Percentiles rank a stretch among this genome's conserved stretches.
Evolutionary conservation across 2,113 vertebrate genomes (phyloP).

Genomic region (Bos javanicus): DNA sequence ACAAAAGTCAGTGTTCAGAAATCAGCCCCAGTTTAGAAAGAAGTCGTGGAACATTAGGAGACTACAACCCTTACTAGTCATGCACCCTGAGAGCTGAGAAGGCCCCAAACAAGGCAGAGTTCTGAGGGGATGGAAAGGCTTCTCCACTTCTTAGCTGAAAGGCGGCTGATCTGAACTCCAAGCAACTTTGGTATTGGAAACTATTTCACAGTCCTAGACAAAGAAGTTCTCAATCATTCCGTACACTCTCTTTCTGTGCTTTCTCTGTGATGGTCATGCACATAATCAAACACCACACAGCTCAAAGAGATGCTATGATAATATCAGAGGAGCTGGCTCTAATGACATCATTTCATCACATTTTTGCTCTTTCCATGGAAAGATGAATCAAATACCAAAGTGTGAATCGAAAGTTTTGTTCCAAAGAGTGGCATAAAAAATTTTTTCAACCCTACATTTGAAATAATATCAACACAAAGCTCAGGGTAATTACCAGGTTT

Average conservation of each 20-base stretch:
- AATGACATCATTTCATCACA: slow-evolving; percentile 3
- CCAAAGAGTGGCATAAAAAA: background rate
- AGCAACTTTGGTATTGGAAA: slow-evolving; percentile 32
- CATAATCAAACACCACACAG: background rate
- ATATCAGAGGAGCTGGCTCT: background rate
- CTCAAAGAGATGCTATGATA: background rate
- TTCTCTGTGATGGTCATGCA: background rate
- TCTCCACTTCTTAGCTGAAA: background rate
- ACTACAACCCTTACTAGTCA: background rate
- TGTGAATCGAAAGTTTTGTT: slow-evolving; percentile 7
- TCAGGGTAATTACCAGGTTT: slow-evolving; percentile 61
- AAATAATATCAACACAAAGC: slow-evolving; percentile 13
- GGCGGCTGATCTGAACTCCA: slow-evolving; percentile 3
- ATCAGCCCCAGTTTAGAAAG: background rate
- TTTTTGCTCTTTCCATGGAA: slow-evolving; percentile 25
- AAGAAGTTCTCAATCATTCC: background rate
- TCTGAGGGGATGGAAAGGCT: background rate
- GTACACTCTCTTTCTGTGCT: background rate
- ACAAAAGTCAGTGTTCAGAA: background rate
- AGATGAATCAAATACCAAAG: slow-evolving; percentile 30
- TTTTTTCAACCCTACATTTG: background rate
- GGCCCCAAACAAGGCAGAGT: background rate
- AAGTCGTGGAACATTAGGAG: background rate
- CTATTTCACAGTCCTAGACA: slow-evolving; percentile 5
- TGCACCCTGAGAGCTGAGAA: background rate